Conservation (phyloP, 2,113 vertebrate species). For the Strigops habroptila region DNA sequence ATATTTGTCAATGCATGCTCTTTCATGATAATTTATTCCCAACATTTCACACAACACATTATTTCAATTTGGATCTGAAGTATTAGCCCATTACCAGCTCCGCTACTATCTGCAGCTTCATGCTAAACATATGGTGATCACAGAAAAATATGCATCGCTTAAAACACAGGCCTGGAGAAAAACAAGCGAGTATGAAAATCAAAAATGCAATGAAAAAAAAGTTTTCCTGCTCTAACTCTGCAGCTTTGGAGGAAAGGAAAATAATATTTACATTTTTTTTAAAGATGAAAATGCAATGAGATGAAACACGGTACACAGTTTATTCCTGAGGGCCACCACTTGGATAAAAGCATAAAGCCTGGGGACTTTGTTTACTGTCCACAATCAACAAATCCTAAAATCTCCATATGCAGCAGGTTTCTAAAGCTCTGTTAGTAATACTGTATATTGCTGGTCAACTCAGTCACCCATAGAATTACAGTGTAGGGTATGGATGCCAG, state of each 20-base stretch:
- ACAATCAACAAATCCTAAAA: constrained; percentile 73
- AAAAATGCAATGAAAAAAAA: constrained; percentile 33
- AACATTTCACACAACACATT: constrained; percentile 1
- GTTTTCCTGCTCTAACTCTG: constrained; percentile 55
- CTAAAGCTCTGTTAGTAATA: constrained; percentile 63
- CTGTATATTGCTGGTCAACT: constrained; percentile 71
- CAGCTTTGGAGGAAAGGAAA: constrained; percentile 40
- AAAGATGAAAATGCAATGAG: constrained; percentile 62
- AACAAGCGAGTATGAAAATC: constrained; percentile 4
- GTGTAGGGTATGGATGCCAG: constrained; percentile 73
- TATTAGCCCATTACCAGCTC: constrained; percentile 33
- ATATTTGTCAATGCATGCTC: background rate
- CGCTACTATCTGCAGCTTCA: background rate
- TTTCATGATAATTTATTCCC: constrained; percentile 21
- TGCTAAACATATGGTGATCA: constrained; percentile 26
- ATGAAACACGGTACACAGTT: constrained; percentile 29
- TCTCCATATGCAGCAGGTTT: constrained; percentile 75
- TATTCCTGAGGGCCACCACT: constrained; percentile 65
- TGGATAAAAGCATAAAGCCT: constrained; percentile 70
- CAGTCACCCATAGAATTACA: constrained; percentile 78
- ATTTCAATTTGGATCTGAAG: constrained; percentile 39
- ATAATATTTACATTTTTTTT: constrained; percentile 60
- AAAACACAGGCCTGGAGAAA: background rate
- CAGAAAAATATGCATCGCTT: constrained; percentile 20
- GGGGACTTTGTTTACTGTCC: constrained; percentile 72